Evolutionary conservation across 2,888 invertebrate genomes (phyloP).

Genomic region (Drosophila neonasuta): DNA sequence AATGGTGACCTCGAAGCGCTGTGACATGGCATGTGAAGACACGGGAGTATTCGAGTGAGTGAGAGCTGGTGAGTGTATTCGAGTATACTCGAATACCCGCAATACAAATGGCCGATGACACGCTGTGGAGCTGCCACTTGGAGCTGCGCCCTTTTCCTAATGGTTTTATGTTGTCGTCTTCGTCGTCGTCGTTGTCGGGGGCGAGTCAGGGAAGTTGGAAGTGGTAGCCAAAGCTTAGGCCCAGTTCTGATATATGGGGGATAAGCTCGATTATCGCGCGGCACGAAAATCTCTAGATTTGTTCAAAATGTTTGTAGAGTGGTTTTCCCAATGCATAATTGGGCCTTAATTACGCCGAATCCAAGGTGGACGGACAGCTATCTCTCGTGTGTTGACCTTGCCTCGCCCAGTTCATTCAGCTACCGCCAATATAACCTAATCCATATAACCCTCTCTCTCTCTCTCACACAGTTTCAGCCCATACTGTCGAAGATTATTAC

Average conservation of each 20-base stretch:
- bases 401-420: conserved; percentile 35
- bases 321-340: conserved; percentile 67
- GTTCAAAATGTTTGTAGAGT: conserved; percentile 31
- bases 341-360: conserved; percentile 52
- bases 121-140: conserved; percentile 39
- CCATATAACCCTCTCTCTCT: not conserved
- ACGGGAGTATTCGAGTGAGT: not conserved
- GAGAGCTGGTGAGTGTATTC: not conserved
- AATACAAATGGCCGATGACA: conserved; percentile 66
- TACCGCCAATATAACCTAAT: not conserved
- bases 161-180: conserved; percentile 69
- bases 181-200: not conserved
- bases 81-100: conserved; percentile 12
- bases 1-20: conserved; percentile 50
- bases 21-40: conserved; percentile 26
- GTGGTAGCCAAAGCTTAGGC: conserved; percentile 38
- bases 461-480: conserved; percentile 11
- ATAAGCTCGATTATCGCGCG: conserved; percentile 45
- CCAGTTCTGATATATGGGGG: conserved; percentile 14
- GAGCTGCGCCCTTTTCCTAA: conserved; percentile 69
- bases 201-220: not conserved
- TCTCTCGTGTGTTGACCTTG: conserved; percentile 50
- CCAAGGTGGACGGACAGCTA: conserved; percentile 25
- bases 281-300: conserved; percentile 59
- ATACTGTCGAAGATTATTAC: conserved; percentile 36